Evolutionary conservation across 2,888 invertebrate genomes (phyloP).

Genomic region (Fragum whitleyi): DNA sequence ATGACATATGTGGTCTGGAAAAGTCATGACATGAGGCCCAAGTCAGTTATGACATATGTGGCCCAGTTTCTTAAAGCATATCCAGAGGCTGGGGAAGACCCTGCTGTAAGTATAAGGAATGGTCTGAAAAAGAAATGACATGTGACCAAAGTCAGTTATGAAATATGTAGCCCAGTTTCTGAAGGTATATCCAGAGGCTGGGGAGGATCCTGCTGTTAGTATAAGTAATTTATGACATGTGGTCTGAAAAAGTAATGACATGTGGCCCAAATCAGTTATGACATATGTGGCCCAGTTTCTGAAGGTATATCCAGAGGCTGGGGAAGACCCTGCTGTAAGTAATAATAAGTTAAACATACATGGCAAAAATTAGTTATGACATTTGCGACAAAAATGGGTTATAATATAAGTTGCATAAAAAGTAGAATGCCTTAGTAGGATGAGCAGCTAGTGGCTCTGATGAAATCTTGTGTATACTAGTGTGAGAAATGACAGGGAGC

Average conservation of each 20-base stretch:
- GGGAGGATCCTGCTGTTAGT: slow-evolving; percentile 78
- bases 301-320: slow-evolving; percentile 89
- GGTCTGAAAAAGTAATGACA: not conserved
- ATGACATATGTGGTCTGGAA: not conserved
- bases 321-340: slow-evolving; percentile 79
- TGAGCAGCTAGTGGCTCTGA: too few relatives aligned
- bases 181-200: slow-evolving; percentile 89
- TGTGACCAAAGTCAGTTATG: not conserved
- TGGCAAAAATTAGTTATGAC: not conserved
- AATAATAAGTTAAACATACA: too few relatives aligned
- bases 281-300: slow-evolving; percentile 99
- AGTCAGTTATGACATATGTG: slow-evolving; percentile 99
- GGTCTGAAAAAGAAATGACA: too few relatives aligned
- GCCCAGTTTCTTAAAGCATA: slow-evolving; percentile 97
- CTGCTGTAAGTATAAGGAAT: slow-evolving; percentile 78
- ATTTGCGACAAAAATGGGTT: too few relatives aligned
- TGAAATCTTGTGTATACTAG: too few relatives aligned
- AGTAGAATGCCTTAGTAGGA: too few relatives aligned
- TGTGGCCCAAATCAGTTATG: slow-evolving; percentile 99
- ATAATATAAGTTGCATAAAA: too few relatives aligned
- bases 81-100: slow-evolving; percentile 83
- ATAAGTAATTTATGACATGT: too few relatives aligned
- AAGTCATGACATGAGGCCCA: too few relatives aligned
- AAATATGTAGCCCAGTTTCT: slow-evolving; percentile 95
- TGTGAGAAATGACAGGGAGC: too few relatives aligned